Base-by-base conservation (phyloP, 2,888 invertebrate species). In the Bombylius discolor region DNA sequence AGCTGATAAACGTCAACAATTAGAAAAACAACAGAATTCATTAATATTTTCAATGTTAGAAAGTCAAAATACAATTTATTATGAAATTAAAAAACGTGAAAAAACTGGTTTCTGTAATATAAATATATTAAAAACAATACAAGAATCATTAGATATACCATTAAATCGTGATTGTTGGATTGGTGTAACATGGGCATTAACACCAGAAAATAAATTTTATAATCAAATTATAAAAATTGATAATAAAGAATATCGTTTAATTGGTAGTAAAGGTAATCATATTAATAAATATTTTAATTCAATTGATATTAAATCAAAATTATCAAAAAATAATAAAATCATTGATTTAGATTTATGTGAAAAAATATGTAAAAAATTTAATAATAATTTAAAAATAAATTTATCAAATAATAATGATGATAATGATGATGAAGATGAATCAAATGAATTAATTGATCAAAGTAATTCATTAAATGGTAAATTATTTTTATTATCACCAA, bases 1-100 rank as follows among this genome's bases (percentile, higher is more conserved):
- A 4, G 79, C 79, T 0, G 78, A 80, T 62, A 76, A 78, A 56
- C 68, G 79, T 9, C 66, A 67, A 52, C 69, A 78, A 57, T 61
- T 78, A 46, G 74, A 76, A 60, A 64, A 63, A 46, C 68, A 63
- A 34, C 52, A 45, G 34, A 55, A 46, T 44, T 14, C 1, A 68
- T 66, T 57, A 70, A 67, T 56, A 50, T 67, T 71, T 60, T 65
- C 68, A 9, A 70, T 75, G 23, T 72, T 74, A 34, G 75, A 76
- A 59, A 75, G 74, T 55, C 72, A 74, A 57, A 69, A 69, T 1
- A 70, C 68, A 5, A 66, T 75, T 31, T 73, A 66, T 55, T 63
- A 68, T 14, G 73, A 73, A 56, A 53, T 74, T 50, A 70, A 69
- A 52, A 69, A 69, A 23, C 69, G 71, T 51, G 61, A 63, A 23